Evolutionary conservation across 2,888 invertebrate genomes (phyloP), one percentile per base, ranked within the genome.

Genomic region (Aporophyla lueneburgensis): DNA sequence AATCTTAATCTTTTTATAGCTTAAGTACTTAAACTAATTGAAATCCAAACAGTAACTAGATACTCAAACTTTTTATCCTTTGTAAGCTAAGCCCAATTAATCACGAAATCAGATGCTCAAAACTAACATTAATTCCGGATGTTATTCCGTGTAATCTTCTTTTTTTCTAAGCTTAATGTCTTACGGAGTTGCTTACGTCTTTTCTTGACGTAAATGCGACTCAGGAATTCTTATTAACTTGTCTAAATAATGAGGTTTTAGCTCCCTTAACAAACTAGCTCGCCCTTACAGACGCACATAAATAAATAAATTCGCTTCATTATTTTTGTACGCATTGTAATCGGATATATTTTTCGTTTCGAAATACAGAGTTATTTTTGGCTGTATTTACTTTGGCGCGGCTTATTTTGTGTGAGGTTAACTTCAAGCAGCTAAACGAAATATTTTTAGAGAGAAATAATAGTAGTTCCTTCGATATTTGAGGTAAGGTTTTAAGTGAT

Each of bases 191-290:
- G 86, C 92, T 93, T 92, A 92, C 91, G 91, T 91, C 89, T 89
- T 88, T 81, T 88, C 91, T 89, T 93, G 95, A 95, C 95, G 91
- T 94, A 93, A 95, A 95, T 94, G 89, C 94, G 95, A 92, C 95
- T 94, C 93, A 94, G 89, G 92, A 93, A 94, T 94, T 93, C 94
- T 94, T 95, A 94, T 94, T 94, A 94, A 93, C 91, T 93, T 93
- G 92, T 93, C 92, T 93, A 92, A 94, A 93, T 94, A 95, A 95
- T 93, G 92, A 94, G 92, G 88, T 86, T 87, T 89, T 78, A 76
- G 84, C 81, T 79, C 80, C 83, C 80, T 86, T 80, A 74, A 81
- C 75, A 82, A 83, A 86, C 85, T 83, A 87, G 74, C 81, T 78
- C 61, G 62, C 81, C 83, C 84, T 80, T 79, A 70, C 73, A 78